These are phyloP conservation scores for Myrmecophaga tridactyla DNA, from an alignment of 2,113 vertebrate genomes.

Conservation along the genomic window DNA sequence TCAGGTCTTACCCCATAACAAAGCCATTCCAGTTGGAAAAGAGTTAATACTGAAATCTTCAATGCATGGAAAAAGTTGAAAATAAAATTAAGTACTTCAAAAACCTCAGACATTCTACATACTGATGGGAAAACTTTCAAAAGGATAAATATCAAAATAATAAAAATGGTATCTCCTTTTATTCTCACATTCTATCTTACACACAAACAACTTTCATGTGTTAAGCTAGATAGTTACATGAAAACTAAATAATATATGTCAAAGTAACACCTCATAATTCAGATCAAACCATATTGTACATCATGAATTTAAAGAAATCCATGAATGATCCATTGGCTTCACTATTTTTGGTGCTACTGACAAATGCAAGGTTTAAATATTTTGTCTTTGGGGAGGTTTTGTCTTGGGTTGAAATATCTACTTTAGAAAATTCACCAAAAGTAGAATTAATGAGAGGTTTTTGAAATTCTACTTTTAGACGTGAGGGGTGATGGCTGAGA, in stretches of 20 bases:
- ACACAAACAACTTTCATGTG: not conserved
- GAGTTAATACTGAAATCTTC: slow-evolving; percentile 21
- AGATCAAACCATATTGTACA: not conserved
- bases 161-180: not conserved
- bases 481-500: not conserved
- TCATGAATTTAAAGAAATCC: not conserved
- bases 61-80: not conserved
- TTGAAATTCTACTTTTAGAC: slow-evolving; percentile 12
- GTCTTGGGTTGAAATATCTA: not conserved
- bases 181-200: not conserved
- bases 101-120: not conserved
- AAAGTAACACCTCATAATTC: slow-evolving; percentile 38
- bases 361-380: not conserved
- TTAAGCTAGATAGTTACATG: slow-evolving; percentile 29
- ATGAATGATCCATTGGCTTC: not conserved
- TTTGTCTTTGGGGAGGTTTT: not conserved
- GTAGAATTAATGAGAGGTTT: not conserved
- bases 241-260: slow-evolving; percentile 28
- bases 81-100: slow-evolving; percentile 30
- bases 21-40: slow-evolving; percentile 30
- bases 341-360: not conserved
- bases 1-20: not conserved
- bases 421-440: not conserved
- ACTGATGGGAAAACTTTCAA: not conserved
- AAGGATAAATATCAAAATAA: slow-evolving; percentile 46